A percentile compares a stretch with the other conserved stretches of the same genome.
Conservation (phyloP, 2,888 invertebrate genomes). For the Spialia ferax region DNA sequence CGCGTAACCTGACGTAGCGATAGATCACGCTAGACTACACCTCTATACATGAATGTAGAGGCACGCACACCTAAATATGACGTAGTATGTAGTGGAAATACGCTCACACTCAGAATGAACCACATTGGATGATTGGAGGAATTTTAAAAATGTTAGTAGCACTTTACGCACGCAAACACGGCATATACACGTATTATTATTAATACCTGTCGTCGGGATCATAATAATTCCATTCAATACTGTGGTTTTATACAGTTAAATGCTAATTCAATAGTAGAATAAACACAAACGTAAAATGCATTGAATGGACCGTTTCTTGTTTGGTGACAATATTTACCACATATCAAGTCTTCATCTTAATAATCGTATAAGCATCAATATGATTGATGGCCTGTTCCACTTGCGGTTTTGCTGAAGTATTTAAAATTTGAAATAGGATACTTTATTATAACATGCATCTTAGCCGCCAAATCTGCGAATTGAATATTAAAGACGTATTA, state of each 20-base stretch:
- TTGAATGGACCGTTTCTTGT: background rate
- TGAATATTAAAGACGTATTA: too few species aligned
- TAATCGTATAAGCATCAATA: background rate
- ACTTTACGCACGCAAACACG: too few species aligned
- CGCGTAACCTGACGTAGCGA: slow-evolving; percentile 20
- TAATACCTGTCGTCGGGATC: background rate
- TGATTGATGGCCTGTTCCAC: background rate
- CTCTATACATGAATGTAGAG: slow-evolving; percentile 18
- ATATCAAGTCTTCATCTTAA: background rate
- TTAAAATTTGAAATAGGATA: slow-evolving; percentile 4
- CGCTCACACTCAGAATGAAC: slow-evolving; percentile 4
- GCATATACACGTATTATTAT: too few species aligned
- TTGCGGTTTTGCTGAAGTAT: background rate
- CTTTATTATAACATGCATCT: background rate
- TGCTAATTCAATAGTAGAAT: background rate
- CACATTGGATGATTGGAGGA: background rate
- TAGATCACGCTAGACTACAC: slow-evolving; percentile 13
- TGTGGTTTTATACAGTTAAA: background rate
- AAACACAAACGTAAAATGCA: background rate
- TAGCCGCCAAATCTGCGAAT: background rate
- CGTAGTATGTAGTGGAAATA: background rate
- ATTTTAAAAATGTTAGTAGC: background rate
- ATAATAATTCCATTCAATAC: background rate
- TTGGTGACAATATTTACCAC: slow-evolving; percentile 1
- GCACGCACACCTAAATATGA: slow-evolving; percentile 27